Percentiles rank a stretch among this genome's conserved stretches.
Evolutionary conservation across 2,888 invertebrate species (phyloP).

Genomic region (Ametastegia equiseti): DNA sequence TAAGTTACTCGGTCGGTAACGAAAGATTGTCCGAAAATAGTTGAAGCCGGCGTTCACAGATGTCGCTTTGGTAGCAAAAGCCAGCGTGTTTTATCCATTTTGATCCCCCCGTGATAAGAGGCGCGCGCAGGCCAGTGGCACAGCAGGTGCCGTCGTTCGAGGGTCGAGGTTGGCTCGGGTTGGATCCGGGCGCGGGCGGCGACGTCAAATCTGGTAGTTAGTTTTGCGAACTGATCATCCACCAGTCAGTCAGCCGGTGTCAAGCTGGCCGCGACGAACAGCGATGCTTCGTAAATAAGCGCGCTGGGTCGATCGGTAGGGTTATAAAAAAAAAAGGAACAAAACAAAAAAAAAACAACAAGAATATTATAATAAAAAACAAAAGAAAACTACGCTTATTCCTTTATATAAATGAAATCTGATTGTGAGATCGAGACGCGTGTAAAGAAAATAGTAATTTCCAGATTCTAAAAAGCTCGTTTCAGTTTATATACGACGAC

Average conservation of each 20-base stretch:
- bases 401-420: neutral
- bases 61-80: neutral
- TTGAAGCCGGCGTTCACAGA: neutral
- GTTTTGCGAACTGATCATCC: too few relatives aligned
- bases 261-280: slow-evolving; percentile 65
- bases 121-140: slow-evolving; percentile 9
- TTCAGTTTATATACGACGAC: neutral
- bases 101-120: neutral
- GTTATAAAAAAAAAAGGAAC: neutral
- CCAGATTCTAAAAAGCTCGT: neutral
- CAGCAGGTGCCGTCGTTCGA: neutral
- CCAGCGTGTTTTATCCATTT: neutral
- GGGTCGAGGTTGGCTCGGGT: neutral
- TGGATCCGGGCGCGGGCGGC: slow-evolving; percentile 22
- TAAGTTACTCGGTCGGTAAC: neutral
- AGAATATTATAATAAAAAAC: too few relatives aligned
- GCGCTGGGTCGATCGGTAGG: neutral
- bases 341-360: neutral
- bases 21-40: neutral
- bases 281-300: slow-evolving; percentile 46
- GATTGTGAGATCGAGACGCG: neutral
- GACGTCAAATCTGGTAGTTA: neutral
- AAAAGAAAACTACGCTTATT: neutral
- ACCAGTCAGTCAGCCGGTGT: slow-evolving; percentile 68
- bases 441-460: neutral